Evolutionary conservation across 2,113 vertebrate genomes (phyloP).

Genomic region (Caracal caracal): DNA sequence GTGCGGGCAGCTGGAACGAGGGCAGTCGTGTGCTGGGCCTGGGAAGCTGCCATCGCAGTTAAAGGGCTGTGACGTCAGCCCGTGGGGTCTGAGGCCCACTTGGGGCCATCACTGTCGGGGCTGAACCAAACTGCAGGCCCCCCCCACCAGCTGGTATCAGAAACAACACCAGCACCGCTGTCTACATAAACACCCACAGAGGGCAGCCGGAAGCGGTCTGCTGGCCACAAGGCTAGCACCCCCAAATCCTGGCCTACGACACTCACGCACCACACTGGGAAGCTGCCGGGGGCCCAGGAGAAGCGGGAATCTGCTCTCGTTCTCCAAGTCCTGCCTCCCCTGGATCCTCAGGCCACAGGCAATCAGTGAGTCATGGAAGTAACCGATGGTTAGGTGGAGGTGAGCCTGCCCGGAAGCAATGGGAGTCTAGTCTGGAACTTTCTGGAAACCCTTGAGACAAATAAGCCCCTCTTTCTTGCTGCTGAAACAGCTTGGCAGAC

Average conservation of each 20-base stretch:
- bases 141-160: accelerated
- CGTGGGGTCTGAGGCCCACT: neutral
- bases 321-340: accelerated
- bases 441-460: neutral
- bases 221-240: neutral
- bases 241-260: neutral
- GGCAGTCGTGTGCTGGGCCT: neutral
- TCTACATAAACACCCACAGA: neutral
- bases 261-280: no score
- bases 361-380: neutral
- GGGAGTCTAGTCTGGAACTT: neutral
- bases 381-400: accelerated
- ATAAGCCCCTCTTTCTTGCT: neutral
- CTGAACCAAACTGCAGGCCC: neutral
- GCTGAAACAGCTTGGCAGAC: accelerated
- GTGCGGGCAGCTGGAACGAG: accelerated
- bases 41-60: neutral
- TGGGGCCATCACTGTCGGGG: accelerated
- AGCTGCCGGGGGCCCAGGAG: accelerated
- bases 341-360: neutral
- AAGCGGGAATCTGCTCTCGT: neutral
- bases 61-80: neutral
- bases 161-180: accelerated
- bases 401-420: accelerated
- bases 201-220: accelerated